Percentiles rank a stretch among this genome's conserved stretches.
phyloP scores from a whole-genome alignment of 2,888 invertebrate species.

The Pristionchus fissidentatus region DNA sequence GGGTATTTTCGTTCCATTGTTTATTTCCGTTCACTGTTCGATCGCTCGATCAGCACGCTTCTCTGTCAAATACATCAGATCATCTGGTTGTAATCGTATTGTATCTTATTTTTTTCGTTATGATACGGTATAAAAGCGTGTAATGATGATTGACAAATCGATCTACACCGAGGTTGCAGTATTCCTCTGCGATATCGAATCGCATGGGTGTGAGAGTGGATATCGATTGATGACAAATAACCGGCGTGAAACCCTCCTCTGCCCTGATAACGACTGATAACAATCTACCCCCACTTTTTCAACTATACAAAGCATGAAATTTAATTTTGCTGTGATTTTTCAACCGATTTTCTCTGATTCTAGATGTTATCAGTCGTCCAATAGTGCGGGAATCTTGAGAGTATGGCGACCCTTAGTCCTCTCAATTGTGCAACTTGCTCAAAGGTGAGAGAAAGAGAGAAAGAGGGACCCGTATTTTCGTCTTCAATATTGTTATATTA shows the following conservation, averaged over 20 bases:
- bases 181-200: slow-evolving; percentile 27
- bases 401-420: slow-evolving; percentile 8
- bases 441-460: not conserved
- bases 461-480: not conserved
- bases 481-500: not conserved
- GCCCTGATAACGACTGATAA: slow-evolving; percentile 40
- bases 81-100: not conserved
- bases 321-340: not conserved
- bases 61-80: not conserved
- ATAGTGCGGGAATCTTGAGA: not conserved
- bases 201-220: slow-evolving; percentile 28
- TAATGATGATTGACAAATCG: not conserved
- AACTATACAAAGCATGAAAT: slow-evolving; percentile 16
- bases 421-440: slow-evolving; percentile 15
- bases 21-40: slow-evolving; percentile 12
- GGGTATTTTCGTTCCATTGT: slow-evolving; percentile 36
- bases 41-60: too few relatives aligned
- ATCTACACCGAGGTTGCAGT: not conserved
- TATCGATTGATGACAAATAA: slow-evolving; percentile 30
- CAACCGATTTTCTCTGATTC: not conserved
- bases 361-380: slow-evolving; percentile 33
- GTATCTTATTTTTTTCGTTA: slow-evolving; percentile 36
- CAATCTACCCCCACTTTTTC: slow-evolving; percentile 32
- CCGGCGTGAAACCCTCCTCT: not conserved
- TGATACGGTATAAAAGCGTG: slow-evolving; percentile 28